Conservation (phyloP, 2,888 invertebrate species). For the Tryphoninae sp. region DNA sequence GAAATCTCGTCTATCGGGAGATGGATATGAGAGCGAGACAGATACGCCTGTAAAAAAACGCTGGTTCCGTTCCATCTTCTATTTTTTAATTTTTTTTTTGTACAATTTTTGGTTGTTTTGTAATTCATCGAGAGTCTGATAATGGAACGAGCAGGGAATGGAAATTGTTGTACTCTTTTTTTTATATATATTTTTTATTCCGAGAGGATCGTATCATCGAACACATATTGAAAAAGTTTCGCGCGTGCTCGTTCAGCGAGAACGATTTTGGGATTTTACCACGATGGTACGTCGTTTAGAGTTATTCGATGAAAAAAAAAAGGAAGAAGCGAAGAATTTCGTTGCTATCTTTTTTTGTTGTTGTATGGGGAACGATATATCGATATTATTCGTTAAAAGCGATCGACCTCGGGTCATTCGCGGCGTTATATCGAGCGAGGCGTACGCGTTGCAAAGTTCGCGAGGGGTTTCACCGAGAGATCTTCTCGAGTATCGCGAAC, state of each 20-base stretch:
- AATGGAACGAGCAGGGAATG: slow-evolving; percentile 13
- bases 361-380: not conserved
- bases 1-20: slow-evolving; percentile 49
- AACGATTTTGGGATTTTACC: slow-evolving; percentile 25
- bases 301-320: slow-evolving; percentile 7
- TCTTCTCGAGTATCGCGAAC: slow-evolving; percentile 38
- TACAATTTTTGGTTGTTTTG: slow-evolving; percentile 24
- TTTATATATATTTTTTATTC: slow-evolving; percentile 10
- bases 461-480: slow-evolving; percentile 12
- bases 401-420: not conserved
- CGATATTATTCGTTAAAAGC: slow-evolving; percentile 11
- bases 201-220: slow-evolving; percentile 38
- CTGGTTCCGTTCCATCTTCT: slow-evolving; percentile 25
- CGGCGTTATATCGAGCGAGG: not conserved
- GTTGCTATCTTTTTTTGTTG: slow-evolving; percentile 7
- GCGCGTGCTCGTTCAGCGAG: slow-evolving; percentile 12
- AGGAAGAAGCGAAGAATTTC: not conserved
- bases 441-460: slow-evolving; percentile 8
- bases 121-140: slow-evolving; percentile 23
- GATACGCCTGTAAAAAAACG: slow-evolving; percentile 25
- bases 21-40: slow-evolving; percentile 23
- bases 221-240: slow-evolving; percentile 45
- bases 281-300: not conserved
- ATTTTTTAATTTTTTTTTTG: not conserved
- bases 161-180: slow-evolving; percentile 9